Conservation (phyloP, 2,113 vertebrate species). For the Xenopus laevis region DNA sequence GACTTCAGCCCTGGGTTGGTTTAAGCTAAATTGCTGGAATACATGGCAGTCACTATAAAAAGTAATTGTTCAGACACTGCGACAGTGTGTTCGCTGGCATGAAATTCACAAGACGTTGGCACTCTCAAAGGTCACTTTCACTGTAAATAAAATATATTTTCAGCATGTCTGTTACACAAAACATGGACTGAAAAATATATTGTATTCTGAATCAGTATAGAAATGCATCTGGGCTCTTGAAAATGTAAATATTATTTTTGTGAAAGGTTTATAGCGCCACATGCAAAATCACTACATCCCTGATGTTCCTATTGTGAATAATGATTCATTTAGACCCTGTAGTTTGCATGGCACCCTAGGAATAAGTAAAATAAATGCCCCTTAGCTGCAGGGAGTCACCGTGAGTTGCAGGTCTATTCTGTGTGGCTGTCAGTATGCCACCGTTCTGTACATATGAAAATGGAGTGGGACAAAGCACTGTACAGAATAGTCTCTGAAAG, state of each 20-base stretch:
- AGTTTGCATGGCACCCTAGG: slow-evolving; percentile 4
- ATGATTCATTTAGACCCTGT: not conserved
- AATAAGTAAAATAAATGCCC: slow-evolving; percentile 31
- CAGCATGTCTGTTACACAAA: slow-evolving; percentile 10
- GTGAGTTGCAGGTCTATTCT: slow-evolving; percentile 12
- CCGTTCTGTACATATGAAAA: slow-evolving; percentile 17
- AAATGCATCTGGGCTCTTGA: not conserved
- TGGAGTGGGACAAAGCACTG: not conserved
- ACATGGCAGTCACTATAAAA: not conserved
- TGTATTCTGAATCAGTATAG: not conserved
- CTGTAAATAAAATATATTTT: not conserved
- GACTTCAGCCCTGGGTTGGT: not conserved
- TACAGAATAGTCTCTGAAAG: not conserved
- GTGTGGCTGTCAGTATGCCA: slow-evolving; percentile 13
- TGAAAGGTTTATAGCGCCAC: not conserved
- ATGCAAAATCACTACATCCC: too few relatives aligned
- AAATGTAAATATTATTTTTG: not conserved
- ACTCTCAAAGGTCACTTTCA: slow-evolving; percentile 34
- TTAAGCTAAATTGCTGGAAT: not conserved
- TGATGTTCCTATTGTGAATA: not conserved
- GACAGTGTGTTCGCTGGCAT: slow-evolving; percentile 26
- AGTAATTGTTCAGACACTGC: slow-evolving; percentile 3
- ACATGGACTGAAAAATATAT: slow-evolving; percentile 5
- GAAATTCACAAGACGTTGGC: slow-evolving; percentile 34
- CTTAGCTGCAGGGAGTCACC: slow-evolving; percentile 9